A percentile compares a stretch with the other conserved stretches of the same genome.
phyloP scores from a whole-genome alignment of 1,140 invertebrate genomes.

The Steinernema feltiae region DNA sequence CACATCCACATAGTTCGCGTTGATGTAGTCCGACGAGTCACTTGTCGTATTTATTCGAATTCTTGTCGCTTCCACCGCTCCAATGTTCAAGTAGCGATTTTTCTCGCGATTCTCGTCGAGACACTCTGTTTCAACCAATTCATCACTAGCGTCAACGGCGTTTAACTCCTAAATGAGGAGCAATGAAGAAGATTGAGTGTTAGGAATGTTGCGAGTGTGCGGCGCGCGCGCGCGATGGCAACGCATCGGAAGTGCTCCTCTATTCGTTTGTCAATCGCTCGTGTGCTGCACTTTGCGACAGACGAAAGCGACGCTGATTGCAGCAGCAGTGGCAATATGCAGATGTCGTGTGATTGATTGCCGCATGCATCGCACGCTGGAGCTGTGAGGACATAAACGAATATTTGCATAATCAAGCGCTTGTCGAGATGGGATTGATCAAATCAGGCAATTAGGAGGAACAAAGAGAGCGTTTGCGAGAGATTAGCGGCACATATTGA shows the following conservation, averaged over 20 bases:
- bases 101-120: constrained; percentile 28
- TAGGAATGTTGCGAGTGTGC: too few relatives aligned
- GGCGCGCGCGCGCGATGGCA: too few relatives aligned
- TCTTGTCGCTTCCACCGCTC: constrained; percentile 45
- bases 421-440: not conserved
- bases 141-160: constrained; percentile 5
- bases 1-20: constrained; percentile 57
- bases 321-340: constrained; percentile 12
- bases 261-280: constrained; percentile 6
- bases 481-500: not conserved
- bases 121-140: constrained; percentile 14
- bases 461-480: not conserved
- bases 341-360: constrained; percentile 15
- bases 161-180: constrained; percentile 4
- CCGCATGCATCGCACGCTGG: not conserved
- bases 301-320: constrained; percentile 11
- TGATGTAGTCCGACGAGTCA: constrained; percentile 49
- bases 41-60: constrained; percentile 40
- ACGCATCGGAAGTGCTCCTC: constrained; percentile 11
- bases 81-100: constrained; percentile 45
- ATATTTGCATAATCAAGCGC: constrained; percentile 14
- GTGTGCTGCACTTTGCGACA: constrained; percentile 7
- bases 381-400: not conserved
- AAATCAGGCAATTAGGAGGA: constrained; percentile 9
- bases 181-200: not conserved